Base-by-base conservation (phyloP, 1,140 invertebrate species). In the Polypedilum pembai region DNA sequence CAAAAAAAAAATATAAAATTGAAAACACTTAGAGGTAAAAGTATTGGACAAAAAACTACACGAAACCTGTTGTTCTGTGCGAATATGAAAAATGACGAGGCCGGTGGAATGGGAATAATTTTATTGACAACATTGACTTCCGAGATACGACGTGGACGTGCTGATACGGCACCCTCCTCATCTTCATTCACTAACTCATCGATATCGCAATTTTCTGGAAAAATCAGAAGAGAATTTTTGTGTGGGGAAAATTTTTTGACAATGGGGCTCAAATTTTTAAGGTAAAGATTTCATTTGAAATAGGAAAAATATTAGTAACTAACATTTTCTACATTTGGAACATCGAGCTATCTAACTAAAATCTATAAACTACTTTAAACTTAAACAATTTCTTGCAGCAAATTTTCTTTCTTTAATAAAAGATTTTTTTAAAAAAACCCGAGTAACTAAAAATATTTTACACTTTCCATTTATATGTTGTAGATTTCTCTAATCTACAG, bases 71-170 rank as follows among this genome's bases (percentile, higher is more conserved):
- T 99, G 40, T 89, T 95, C 81, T 90, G 91, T 78, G 92, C 93
- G 85, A 99, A 96, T 82, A 99, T 86, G 88, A 99, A 99, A 85
- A 99, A 96, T 78, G 96, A 94, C 81, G 91, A 91, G 80, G 91
- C 92, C 80, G 91, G 90, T 77, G 98, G 98, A 83, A 99, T 99
- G 74, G 96, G 96, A 83, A 93, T 90, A 81, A 90, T 91, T 86
- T 96, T 91, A 76, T 88, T 94, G 56, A 90, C 87, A 79, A 89
- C 90, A 80, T 82, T 81, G 79, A 94, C 88, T 85, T 98, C 94
- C 40, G 95, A 97, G 86, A 96, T 90, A 79, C 96, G 88, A 78
- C 95, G 86, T 69, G 96, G 96, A 78, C 94, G 87, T 79, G 88
- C 92, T 75, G 90, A 89, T 76, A 87, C 88, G 80, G 86, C 85